Evolutionary conservation across 2,888 invertebrate genomes (phyloP), one percentile per base, ranked within the genome.

Genomic region (Chymomyza caudatula): DNA sequence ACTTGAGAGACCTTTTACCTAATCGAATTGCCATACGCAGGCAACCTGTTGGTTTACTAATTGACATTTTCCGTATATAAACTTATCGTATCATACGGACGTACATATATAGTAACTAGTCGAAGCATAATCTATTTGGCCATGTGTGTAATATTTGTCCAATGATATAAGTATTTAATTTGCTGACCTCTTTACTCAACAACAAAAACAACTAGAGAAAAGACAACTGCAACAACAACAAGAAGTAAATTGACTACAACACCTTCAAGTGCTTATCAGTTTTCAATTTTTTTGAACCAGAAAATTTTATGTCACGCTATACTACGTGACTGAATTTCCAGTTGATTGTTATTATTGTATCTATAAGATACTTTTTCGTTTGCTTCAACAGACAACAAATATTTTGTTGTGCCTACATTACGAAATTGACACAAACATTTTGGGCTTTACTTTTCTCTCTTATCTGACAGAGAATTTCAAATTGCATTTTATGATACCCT

Each of bases 321-420:
- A 58, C 63, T 47, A 70, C 69, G 68, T 71, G 71, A 71, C 70
- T 65, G 44, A 51, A 52, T 47, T 65, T 54, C 20, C 19, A 29
- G 55, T 43, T 53, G 19, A 19, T 6, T 13, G 22, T 42, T 52
- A 37, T 42, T 22, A 19, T 22, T 23, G 70, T 70, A 68, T 71
- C 65, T 68, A 53, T 51, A 23, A 68, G 65, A 69, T 71, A 71
- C 65, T 42, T 54, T 25, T 56, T 17, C 15, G 37, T 19, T 43
- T 43, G 43, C 47, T 6, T 4, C 22, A 47, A 60, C 57, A 55
- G 63, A 70, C 71, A 71, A 63, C 65, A 71, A 57, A 67, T 53
- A 72, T 57, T 56, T 60, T 64, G 57, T 65, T 69, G 62, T 60
- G 65, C 51, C 17, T 69, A 51, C 6, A 58, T 71, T 71, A 62